A percentile compares a stretch with the other conserved stretches of the same genome.
These are phyloP conservation scores for Candidula unifasciata DNA, from an alignment of 2,888 invertebrate genomes.

Conservation along the genomic window DNA sequence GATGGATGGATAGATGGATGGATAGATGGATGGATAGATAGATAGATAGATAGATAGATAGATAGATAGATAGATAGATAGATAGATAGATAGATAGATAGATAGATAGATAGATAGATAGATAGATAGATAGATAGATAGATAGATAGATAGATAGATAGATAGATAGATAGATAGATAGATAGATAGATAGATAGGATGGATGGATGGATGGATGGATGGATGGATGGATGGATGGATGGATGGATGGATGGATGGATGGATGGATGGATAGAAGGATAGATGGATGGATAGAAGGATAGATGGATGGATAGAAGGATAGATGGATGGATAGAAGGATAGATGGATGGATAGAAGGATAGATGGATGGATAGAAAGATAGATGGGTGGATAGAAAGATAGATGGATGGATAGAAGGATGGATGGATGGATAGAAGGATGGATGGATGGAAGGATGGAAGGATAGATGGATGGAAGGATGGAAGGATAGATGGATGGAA, in stretches of 20 bases:
- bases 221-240: slow-evolving; percentile 3
- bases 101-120: slow-evolving; percentile 8
- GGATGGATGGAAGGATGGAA: too few relatives aligned
- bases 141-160: slow-evolving; percentile 8
- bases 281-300: too few relatives aligned
- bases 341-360: too few relatives aligned
- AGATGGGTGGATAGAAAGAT: too few relatives aligned
- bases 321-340: too few relatives aligned
- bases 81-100: slow-evolving; percentile 7
- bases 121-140: slow-evolving; percentile 8
- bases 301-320: too few relatives aligned
- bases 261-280: too few relatives aligned
- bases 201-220: slow-evolving; percentile 8
- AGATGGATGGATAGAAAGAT: too few relatives aligned
- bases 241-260: slow-evolving; percentile 8
- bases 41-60: slow-evolving; percentile 6
- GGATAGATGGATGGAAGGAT: too few relatives aligned
- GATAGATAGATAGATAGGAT: slow-evolving; percentile 8
- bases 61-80: slow-evolving; percentile 17
- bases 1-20: neutral
- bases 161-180: slow-evolving; percentile 8
- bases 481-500: too few relatives aligned
- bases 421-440: too few relatives aligned
- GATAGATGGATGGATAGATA: slow-evolving; percentile 21
- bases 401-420: too few relatives aligned